A percentile compares a stretch with the other conserved stretches of the same genome.
Evolutionary conservation across 2,888 invertebrate genomes (phyloP).

Genomic region (Apotomis betuletana): DNA sequence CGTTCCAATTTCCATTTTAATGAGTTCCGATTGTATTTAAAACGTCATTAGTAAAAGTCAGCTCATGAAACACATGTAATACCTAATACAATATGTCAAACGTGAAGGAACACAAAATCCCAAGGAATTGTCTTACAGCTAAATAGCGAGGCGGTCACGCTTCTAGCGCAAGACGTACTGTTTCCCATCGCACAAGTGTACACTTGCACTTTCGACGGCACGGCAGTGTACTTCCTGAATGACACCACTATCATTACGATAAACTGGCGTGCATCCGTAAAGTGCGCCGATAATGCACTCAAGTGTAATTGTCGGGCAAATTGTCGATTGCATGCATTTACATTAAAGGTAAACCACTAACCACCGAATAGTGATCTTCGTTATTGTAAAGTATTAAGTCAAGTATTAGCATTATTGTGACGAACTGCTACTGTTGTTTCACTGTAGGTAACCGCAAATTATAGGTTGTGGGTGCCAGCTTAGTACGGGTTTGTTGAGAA

Average conservation of each 20-base stretch:
- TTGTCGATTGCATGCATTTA: constrained; percentile 21
- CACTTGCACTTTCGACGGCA: constrained; percentile 38
- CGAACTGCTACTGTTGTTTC: constrained; percentile 2
- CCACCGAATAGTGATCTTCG: constrained; percentile 22
- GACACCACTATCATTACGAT: constrained; percentile 34
- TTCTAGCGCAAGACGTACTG: constrained; percentile 23
- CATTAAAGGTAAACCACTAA: constrained; percentile 26
- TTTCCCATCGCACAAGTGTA: constrained; percentile 27
- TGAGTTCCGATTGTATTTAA: neutral
- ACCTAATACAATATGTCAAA: neutral
- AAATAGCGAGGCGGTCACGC: constrained; percentile 39
- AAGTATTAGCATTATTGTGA: constrained; percentile 29
- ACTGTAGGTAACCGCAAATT: constrained; percentile 18
- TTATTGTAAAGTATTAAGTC: constrained; percentile 28
- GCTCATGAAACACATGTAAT: neutral
- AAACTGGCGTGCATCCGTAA: constrained; percentile 34
- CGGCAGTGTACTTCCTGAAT: constrained; percentile 32
- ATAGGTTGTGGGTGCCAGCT: neutral
- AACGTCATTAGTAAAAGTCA: neutral
- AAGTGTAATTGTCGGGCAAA: constrained; percentile 14
- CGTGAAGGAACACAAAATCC: constrained; percentile 5
- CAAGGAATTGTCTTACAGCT: constrained; percentile 25
- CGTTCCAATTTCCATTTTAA: neutral
- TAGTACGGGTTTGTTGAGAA: neutral
- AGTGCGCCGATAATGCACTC: constrained; percentile 19